Percentiles rank a stretch among this genome's conserved stretches.
phyloP scores from a whole-genome alignment of 2,113 vertebrate genomes.

The Brienomyrus longianalis region DNA sequence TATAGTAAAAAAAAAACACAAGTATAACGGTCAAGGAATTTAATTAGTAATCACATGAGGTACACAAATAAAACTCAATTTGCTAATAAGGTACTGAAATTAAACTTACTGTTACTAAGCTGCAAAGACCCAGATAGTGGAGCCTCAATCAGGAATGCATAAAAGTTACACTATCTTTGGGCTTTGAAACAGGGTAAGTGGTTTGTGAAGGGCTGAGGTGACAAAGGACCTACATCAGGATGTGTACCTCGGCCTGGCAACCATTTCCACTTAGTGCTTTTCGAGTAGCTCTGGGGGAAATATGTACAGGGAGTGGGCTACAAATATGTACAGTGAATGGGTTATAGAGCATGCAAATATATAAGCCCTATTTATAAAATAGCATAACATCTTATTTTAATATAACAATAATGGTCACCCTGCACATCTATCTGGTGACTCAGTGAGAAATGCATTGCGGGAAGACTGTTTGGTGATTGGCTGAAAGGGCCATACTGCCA shows the following conservation, averaged over 20 bases:
- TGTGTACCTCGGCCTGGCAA: not conserved
- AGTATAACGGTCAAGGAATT: not conserved
- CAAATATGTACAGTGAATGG: not conserved
- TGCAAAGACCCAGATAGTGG: not conserved
- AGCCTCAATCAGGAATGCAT: not conserved
- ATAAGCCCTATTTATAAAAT: not conserved
- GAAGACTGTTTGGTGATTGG: not conserved
- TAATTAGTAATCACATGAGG: not conserved
- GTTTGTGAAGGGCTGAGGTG: not conserved
- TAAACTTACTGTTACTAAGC: not conserved
- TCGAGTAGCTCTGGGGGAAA: not conserved
- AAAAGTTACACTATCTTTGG: not conserved
- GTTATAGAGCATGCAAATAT: not conserved
- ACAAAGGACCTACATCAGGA: not conserved
- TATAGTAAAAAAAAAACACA: not conserved
- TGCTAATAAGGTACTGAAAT: not conserved
- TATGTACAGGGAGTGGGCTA: not conserved
- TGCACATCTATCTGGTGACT: not conserved
- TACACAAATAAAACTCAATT: not conserved
- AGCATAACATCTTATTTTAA: not conserved
- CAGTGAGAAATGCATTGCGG: not conserved
- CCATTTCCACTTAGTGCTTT: not conserved
- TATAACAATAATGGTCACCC: not conserved
- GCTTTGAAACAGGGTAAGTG: not conserved
- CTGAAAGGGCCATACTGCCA: not conserved